Conservation (phyloP, 92 coral and sea anemone genomes). For the Bergia puertoricense region DNA sequence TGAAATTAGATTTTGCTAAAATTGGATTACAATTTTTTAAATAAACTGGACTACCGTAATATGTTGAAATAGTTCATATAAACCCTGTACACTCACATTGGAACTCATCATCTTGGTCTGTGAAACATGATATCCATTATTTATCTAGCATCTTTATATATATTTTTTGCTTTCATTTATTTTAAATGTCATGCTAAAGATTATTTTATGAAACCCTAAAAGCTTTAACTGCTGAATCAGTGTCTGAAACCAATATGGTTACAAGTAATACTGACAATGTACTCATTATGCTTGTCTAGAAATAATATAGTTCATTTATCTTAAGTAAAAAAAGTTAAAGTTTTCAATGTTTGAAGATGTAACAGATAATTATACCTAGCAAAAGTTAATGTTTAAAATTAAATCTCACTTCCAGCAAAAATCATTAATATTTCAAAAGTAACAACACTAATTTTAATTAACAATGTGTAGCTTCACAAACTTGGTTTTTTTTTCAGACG, state of each 20-base stretch:
- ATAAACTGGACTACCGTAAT: no score
- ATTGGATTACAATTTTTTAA: no score
- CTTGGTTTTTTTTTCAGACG: constrained; percentile 58
- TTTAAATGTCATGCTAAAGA: background rate
- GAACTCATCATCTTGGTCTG: background rate
- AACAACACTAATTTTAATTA: background rate
- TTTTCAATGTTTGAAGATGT: background rate
- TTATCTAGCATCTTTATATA: no score
- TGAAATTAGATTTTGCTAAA: background rate
- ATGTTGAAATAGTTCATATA: no score
- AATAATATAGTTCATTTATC: no score
- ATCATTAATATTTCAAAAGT: background rate
- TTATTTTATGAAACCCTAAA: no score
- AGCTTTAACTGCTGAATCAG: background rate
- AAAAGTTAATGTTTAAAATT: no score
- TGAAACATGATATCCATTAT: no score
- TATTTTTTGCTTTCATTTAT: no score
- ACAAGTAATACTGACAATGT: no score
- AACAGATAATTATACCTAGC: no score
- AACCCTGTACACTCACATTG: background rate
- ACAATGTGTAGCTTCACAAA: background rate
- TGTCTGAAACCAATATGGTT: background rate
- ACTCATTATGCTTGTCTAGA: background rate
- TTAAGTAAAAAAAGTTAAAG: no score
- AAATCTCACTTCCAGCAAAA: background rate